A percentile compares a stretch with the other conserved stretches of the same genome.
Conservation (phyloP, 2,113 vertebrate species). For the Canis aureus region DNA sequence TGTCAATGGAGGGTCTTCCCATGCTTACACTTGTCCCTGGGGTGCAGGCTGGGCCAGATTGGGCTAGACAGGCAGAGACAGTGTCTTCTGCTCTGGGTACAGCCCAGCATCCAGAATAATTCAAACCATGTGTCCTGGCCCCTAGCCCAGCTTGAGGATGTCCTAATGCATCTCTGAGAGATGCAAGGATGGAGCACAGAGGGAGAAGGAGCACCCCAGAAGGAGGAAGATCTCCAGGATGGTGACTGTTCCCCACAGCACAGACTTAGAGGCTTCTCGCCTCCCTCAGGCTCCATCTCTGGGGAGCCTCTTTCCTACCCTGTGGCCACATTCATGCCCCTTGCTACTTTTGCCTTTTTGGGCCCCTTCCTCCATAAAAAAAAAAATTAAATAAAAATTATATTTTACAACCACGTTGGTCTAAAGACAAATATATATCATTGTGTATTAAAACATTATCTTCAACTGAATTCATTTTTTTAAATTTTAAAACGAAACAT, state of each 20-base stretch:
- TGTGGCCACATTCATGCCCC: background rate
- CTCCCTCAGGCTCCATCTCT: background rate
- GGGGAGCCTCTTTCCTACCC: background rate
- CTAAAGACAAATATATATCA: background rate
- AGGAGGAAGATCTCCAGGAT: background rate
- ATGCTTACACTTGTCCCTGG: background rate
- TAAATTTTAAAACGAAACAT: background rate
- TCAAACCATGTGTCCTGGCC: conserved; percentile 68
- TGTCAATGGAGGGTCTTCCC: background rate
- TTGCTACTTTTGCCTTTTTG: background rate
- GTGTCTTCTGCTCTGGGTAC: conserved; percentile 24
- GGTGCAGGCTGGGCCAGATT: background rate
- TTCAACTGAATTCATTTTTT: background rate
- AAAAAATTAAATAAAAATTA: background rate
- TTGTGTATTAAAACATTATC: background rate
- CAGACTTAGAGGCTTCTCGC: background rate
- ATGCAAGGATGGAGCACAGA: background rate
- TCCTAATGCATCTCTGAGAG: background rate
- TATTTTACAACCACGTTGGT: background rate
- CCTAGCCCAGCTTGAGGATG: background rate
- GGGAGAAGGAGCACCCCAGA: fast-evolving
- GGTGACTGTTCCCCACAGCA: fast-evolving
- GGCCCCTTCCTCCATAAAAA: background rate
- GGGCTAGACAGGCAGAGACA: background rate
- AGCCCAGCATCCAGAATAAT: conserved; percentile 12